Base-by-base conservation (phyloP, 2,888 invertebrate genomes). In the Coecobrya sp. region DNA sequence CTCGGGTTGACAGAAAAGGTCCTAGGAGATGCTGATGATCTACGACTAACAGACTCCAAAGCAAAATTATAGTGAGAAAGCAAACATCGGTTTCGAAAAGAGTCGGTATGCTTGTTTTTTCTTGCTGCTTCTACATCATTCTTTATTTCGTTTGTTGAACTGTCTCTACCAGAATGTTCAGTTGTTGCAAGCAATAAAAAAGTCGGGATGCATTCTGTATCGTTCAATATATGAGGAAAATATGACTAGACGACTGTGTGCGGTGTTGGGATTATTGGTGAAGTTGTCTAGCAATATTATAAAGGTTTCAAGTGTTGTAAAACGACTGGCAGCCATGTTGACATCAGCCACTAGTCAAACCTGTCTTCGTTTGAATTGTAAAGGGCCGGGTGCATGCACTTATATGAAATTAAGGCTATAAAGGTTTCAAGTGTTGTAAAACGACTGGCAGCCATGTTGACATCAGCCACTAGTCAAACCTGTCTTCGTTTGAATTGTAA, bases 1-100 rank as follows among this genome's bases (percentile, higher is more conserved):
- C 45, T 70, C 13, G 82, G 59, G 89, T 89, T 89, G 89, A 89
- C 89, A 89, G 70, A 89, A 89, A 52, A 55, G 82, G 82, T 42
- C 82, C 82, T 55, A n/a, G 45, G 89, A 82, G 89, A 88, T 59
- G 22, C 22, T 86, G 27, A 62, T 82, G 82, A 30, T 30, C 8
- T 27, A 42, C 1, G 19, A 45, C 11, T n/a, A 45, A 76, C 73
- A 76, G 73, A 76, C 19, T 76, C 19, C 42, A 45, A 45, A 45
- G 22, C 10, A 16, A 68, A 19, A 8, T 25, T 65, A 25, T 25
- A 55, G n/a, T 16, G 19, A 55, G n/a, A 59, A 59, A 82, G 62
- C n/a, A 36, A 81, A 82, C 82, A 59, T 13, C 59, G 59, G 59
- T 30, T 62, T 59, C 16, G 59, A 36, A 81, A 62, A 62, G n/a